phyloP scores from a whole-genome alignment of 2,113 vertebrate genomes.

The Caracal caracal region DNA sequence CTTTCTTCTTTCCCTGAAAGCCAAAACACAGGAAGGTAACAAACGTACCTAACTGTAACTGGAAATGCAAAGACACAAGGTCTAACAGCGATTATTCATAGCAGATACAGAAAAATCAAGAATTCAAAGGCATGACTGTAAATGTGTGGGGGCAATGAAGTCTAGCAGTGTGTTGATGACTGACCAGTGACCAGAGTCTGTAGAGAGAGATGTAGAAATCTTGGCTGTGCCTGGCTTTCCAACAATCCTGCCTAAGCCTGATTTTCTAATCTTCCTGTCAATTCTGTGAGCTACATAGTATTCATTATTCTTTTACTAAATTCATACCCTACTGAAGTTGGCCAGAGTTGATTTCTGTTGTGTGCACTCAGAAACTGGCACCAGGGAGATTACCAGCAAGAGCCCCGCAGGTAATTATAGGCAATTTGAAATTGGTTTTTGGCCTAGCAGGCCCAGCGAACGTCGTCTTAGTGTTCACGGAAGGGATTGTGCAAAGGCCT shows the following conservation, averaged over 20 bases:
- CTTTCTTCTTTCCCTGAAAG: background rate
- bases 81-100: background rate
- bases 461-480: background rate
- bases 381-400: background rate
- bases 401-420: background rate
- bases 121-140: background rate
- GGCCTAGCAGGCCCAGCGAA: background rate
- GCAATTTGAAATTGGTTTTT: background rate
- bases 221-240: background rate
- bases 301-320: slow-evolving; percentile 34
- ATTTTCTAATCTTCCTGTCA: background rate
- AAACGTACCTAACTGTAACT: background rate
- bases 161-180: background rate
- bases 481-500: background rate
- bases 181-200: background rate
- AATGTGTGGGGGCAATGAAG: background rate
- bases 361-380: background rate
- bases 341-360: slow-evolving; percentile 23
- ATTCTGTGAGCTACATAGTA: background rate
- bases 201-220: background rate
- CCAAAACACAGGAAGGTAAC: background rate
- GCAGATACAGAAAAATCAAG: background rate
- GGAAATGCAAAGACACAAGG: background rate
- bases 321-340: background rate
- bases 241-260: background rate